Base-by-base conservation (phyloP, 2,113 vertebrate genomes). In the Chaenogobius annularis region DNA sequence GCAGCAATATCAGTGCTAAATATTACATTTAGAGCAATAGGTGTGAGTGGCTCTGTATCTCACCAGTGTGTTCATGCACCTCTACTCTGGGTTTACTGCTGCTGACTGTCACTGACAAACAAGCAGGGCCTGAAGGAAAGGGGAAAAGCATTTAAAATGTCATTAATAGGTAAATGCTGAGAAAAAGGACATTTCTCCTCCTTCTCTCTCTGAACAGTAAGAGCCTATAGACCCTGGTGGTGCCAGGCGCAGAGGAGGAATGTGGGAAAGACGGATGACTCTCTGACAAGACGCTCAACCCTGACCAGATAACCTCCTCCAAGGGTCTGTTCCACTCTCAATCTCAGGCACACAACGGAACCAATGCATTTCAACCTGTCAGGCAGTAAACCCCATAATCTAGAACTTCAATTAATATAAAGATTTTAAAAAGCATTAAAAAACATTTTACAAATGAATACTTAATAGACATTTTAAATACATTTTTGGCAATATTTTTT, bases 51-150 rank as follows among this genome's bases (percentile, higher is more conserved):
- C 22, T 26, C 26, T 22, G 22, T 12, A 13, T 62, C 89, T 88
- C 68, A 94, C 93, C 90, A 75, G 90, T 87, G 80, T 93, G 90
- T 55, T 94, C 91, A 14, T 93, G 90, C 20, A 92, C 86, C 44
- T 93, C 91, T 48, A 93, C 85, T 66, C 75, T 85, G 58, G 90
- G 84, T 73, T 87, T 91, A 35, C 78, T 90, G 78, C 87, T 92
- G 77, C 85, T 91, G 0, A 94, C 91, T 1, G 84, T 90, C 75
- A 94, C 89, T 3, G 89, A 88, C 70, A 79, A 37, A 68, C 69
- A 86, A 44, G 64, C 40, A 8, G 83, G 87, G 85, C 85, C 91
- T 92, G 83, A 66, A 70, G 63, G 50, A 55, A 14, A 26, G 37
- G 12, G 14, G 17, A 6, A 61, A 7, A 61, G 6, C 26, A 35